Conservation (phyloP, 2,113 vertebrate species). For the Microcebus murinus region DNA sequence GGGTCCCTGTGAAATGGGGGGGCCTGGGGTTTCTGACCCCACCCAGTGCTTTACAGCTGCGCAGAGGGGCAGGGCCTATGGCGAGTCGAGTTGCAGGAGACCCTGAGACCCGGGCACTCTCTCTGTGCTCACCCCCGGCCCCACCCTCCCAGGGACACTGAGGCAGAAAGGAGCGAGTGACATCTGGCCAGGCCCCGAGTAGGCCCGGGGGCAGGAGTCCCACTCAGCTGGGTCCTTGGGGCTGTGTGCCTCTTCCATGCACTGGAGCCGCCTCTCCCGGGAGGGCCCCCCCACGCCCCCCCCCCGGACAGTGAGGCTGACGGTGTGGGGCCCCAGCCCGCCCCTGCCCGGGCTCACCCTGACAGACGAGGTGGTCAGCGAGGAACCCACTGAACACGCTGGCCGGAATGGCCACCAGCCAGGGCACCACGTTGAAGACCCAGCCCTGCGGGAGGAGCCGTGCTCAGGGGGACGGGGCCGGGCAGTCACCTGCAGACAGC, state of each 20-base stretch:
- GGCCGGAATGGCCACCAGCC: slow-evolving; percentile 94
- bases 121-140: background rate
- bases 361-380: slow-evolving; percentile 93
- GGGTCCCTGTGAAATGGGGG: background rate
- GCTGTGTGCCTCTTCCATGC: fast-evolving
- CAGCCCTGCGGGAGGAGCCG: slow-evolving; percentile 89
- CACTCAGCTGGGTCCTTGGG: background rate
- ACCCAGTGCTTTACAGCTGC: background rate
- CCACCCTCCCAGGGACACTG: background rate
- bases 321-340: fast-evolving
- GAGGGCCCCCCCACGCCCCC: no score
- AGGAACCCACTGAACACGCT: slow-evolving; percentile 94
- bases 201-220: background rate
- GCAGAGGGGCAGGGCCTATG: background rate
- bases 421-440: slow-evolving; percentile 97
- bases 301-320: fast-evolving
- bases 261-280: background rate
- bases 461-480: background rate
- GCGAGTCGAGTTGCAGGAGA: fast-evolving
- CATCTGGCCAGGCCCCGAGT: background rate
- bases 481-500: background rate
- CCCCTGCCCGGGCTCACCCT: slow-evolving; percentile 84
- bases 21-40: background rate
- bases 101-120: fast-evolving
- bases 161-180: background rate